Evolutionary conservation across 1,140 invertebrate genomes (phyloP).

Genomic region (Hycleus phaleratus): DNA sequence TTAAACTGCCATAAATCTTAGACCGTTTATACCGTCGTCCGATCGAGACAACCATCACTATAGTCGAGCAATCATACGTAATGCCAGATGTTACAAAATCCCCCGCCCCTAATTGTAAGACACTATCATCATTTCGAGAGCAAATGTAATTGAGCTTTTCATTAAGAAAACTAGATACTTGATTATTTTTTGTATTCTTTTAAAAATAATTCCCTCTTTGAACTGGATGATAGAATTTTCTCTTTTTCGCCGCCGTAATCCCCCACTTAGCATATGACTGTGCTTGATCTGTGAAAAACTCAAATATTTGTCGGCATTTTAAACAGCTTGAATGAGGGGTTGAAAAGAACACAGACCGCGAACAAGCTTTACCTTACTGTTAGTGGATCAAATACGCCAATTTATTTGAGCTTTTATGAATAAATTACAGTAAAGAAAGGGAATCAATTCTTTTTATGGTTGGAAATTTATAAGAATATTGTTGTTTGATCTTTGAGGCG

Average conservation of each 20-base stretch:
- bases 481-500: constrained; percentile 27
- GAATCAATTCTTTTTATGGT: constrained; percentile 6
- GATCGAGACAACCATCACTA: constrained; percentile 2
- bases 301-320: constrained; percentile 28
- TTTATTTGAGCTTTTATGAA: constrained; percentile 29
- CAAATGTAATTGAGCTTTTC: constrained; percentile 8
- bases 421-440: constrained; percentile 24
- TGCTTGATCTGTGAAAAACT: constrained; percentile 20
- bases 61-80: constrained; percentile 16
- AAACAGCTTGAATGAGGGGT: constrained; percentile 18
- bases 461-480: constrained; percentile 15
- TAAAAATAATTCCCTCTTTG: background rate
- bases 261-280: constrained; percentile 24
- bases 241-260: background rate
- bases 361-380: constrained; percentile 20
- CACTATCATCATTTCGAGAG: constrained; percentile 12
- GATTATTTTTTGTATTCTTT: too few relatives aligned
- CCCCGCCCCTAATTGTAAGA: constrained; percentile 5
- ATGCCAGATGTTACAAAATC: constrained; percentile 20
- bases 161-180: constrained; percentile 3
- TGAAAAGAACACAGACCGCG: constrained; percentile 14
- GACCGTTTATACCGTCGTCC: constrained; percentile 22
- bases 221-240: constrained; percentile 9
- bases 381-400: constrained; percentile 24
- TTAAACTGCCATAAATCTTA: constrained; percentile 25